Evolutionary conservation across 1,140 invertebrate genomes (phyloP).

Genomic region (Charaxes varanes): DNA sequence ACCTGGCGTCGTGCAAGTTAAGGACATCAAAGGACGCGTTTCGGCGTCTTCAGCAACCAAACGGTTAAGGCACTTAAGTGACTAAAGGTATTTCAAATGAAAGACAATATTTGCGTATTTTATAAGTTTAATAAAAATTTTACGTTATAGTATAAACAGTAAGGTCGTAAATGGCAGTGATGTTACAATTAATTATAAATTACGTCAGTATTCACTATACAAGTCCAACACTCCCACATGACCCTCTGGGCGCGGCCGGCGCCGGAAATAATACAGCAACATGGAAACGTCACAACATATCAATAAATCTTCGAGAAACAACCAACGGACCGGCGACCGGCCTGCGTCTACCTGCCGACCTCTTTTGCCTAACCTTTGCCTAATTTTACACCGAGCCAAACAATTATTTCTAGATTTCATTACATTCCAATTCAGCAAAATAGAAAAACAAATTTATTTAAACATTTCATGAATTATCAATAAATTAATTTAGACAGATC

Average conservation of each 20-base stretch:
- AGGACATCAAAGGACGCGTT: no score
- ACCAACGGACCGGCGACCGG: slow-evolving; percentile 47
- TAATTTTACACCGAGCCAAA: slow-evolving; percentile 51
- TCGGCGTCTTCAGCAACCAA: no score
- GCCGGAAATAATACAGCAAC: slow-evolving; percentile 46
- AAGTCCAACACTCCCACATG: slow-evolving; percentile 35
- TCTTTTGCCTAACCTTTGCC: slow-evolving; percentile 36
- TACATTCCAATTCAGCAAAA: slow-evolving; percentile 32
- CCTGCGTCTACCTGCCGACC: slow-evolving; percentile 39
- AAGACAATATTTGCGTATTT: slow-evolving; percentile 26
- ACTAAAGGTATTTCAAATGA: no score
- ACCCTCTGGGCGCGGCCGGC: slow-evolving; percentile 12
- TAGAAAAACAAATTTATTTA: slow-evolving; percentile 29
- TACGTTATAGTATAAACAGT: slow-evolving; percentile 71
- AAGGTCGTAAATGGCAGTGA: slow-evolving; percentile 73
- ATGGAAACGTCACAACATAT: slow-evolving; percentile 57
- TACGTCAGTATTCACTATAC: slow-evolving; percentile 53
- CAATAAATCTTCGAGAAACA: slow-evolving; percentile 65
- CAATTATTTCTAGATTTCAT: slow-evolving; percentile 44
- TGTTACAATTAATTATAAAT: slow-evolving; percentile 62
- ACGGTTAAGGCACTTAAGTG: no score
- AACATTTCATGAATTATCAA: slow-evolving; percentile 15
- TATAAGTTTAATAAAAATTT: slow-evolving; percentile 68
- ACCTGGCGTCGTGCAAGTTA: no score
- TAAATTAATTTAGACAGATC: slow-evolving; percentile 28